These are phyloP conservation scores for Sarcophaga caerulescens DNA, from an alignment of 2,888 invertebrate species.

Conservation along the genomic window DNA sequence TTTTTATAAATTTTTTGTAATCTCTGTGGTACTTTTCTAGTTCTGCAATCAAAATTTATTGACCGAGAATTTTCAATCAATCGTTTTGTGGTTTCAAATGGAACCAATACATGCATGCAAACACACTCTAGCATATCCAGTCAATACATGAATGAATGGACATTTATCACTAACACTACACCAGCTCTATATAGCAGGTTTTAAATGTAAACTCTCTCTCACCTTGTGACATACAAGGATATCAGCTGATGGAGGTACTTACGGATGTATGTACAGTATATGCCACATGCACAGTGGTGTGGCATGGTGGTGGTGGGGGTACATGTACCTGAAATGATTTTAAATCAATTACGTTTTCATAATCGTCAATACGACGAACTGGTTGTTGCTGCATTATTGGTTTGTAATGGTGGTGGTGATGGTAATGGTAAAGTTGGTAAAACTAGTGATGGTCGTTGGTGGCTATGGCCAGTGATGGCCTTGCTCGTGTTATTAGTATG, in stretches of 20 bases:
- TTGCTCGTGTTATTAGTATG: background rate
- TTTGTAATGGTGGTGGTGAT: background rate
- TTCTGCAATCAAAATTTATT: conserved; percentile 66
- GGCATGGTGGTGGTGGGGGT: background rate
- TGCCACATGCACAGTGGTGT: background rate
- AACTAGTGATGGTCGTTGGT: conserved; percentile 26
- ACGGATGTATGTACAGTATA: no score
- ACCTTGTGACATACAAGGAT: background rate
- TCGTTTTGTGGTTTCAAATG: conserved; percentile 63
- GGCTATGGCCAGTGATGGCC: conserved; percentile 25
- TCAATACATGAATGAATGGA: background rate
- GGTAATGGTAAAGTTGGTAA: background rate
- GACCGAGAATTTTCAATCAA: conserved; percentile 68
- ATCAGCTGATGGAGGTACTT: background rate
- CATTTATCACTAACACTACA: conserved; percentile 9
- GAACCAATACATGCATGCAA: conserved; percentile 1
- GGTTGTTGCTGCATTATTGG: conserved; percentile 30
- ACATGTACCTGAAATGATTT: conserved; percentile 45
- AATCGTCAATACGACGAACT: conserved; percentile 45
- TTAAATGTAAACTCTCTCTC: conserved; percentile 8
- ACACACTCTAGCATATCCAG: conserved; percentile 16
- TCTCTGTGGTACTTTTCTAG: conserved; percentile 13
- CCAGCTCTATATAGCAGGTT: conserved; percentile 15
- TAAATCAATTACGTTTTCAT: conserved; percentile 63
- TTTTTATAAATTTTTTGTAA: background rate